Evolutionary conservation across 2,888 invertebrate species (phyloP), one percentile per base, ranked within the genome.

Genomic region (Drosophila diplacantha): DNA sequence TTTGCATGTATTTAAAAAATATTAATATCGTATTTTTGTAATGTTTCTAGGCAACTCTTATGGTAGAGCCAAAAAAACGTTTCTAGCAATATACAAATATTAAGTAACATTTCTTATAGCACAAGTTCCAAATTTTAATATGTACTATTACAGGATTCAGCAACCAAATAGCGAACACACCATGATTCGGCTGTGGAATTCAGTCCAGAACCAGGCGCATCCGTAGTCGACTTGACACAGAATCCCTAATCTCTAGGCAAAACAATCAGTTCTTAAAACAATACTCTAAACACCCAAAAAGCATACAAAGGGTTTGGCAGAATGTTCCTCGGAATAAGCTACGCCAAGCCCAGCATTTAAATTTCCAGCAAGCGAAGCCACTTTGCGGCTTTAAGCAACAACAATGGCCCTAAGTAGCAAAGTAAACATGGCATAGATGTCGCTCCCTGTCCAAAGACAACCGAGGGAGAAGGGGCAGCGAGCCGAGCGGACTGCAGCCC

Each of bases 301-400:
- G 29, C 31, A 39, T 5, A 18, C 18, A 29, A n/a, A 9, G 26
- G 29, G 37, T 22, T 31, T 32, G 41, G 58, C 20, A 26, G 18
- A 32, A 52, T 64, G 44, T 56, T 49, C 18, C 37, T 34, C n/a
- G 62, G 47, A 47, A 35, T 72, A 56, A 72, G 77, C 74, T 53
- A 24, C 62, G 57, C 61, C 64, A 37, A 74, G 62, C 63, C 60
- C 37, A 75, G 63, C 73, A 84, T 83, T 82, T 82, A 85, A 84
- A 75, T 77, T 78, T 62, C 71, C 64, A 58, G 53, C 61, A 51
- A 66, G 68, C 81, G 84, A 82, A 81, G 84, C 81, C 83, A 82
- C 86, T 85, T 85, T 85, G 86, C 75, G 85, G 85, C 84, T 86
- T 85, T 83, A 76, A 76, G 70, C 72, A 67, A 71, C 66, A 73